Percentiles rank a stretch among this genome's conserved stretches.
Evolutionary conservation across 2,888 invertebrate genomes (phyloP).

Genomic region (Pasiphila rectangulata): DNA sequence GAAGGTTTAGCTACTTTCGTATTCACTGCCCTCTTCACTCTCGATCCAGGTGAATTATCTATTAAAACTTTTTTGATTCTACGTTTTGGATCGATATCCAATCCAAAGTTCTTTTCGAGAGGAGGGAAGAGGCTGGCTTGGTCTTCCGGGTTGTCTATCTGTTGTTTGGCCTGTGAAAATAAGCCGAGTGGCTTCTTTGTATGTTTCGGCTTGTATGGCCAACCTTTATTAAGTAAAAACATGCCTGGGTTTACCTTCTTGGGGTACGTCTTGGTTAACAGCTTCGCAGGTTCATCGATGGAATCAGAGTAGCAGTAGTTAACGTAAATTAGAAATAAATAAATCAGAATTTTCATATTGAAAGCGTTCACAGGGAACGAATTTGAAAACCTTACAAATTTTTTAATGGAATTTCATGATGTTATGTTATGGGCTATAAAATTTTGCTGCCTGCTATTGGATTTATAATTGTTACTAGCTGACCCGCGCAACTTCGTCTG

Average conservation of each 20-base stretch:
- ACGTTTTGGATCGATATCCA: slow-evolving; percentile 34
- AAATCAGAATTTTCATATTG: slow-evolving; percentile 26
- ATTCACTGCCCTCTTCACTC: slow-evolving; percentile 41
- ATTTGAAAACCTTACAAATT: slow-evolving; percentile 27
- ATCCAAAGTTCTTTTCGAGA: background rate
- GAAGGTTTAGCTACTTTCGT: background rate
- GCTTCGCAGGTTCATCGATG: slow-evolving; percentile 17
- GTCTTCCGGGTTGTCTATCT: background rate
- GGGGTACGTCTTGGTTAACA: slow-evolving; percentile 33
- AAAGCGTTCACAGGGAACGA: slow-evolving; percentile 17
- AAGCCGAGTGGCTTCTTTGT: too few relatives aligned
- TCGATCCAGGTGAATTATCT: slow-evolving; percentile 34
- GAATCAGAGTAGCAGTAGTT: slow-evolving; percentile 20
- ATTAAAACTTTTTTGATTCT: slow-evolving; percentile 53
- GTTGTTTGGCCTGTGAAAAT: too few relatives aligned
- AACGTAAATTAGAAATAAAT: slow-evolving; percentile 22
- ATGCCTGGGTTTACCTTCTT: slow-evolving; percentile 42
- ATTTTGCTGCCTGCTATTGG: slow-evolving; percentile 32
- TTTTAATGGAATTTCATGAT: slow-evolving; percentile 38
- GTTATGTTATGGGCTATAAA: slow-evolving; percentile 34
- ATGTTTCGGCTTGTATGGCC: background rate
- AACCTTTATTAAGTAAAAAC: slow-evolving; percentile 25
- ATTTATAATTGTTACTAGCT: slow-evolving; percentile 34
- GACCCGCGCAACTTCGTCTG: too few relatives aligned
- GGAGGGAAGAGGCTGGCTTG: background rate